These are phyloP conservation scores for Trematocara zebra DNA, from an alignment of 2,113 vertebrate species.

Conservation along the genomic window DNA sequence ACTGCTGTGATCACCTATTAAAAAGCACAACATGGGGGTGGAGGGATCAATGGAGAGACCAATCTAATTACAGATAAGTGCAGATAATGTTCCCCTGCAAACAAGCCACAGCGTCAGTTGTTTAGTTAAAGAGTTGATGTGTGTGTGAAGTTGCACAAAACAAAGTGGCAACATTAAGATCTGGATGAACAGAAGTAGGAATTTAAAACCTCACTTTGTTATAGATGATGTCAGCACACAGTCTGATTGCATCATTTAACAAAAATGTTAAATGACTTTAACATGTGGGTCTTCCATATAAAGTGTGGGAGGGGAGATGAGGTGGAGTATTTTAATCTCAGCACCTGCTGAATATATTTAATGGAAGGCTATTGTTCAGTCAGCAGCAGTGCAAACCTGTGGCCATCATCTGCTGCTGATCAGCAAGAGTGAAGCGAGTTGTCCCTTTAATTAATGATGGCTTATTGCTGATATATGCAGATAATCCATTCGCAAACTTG, in stretches of 20 bases:
- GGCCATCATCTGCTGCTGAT: background rate
- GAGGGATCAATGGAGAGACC: background rate
- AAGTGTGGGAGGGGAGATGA: background rate
- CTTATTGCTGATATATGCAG: slow-evolving; percentile 21
- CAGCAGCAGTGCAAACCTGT: background rate
- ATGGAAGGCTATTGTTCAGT: background rate
- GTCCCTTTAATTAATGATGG: slow-evolving; percentile 17
- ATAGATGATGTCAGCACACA: background rate
- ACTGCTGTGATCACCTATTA: background rate
- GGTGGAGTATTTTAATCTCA: background rate
- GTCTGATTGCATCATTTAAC: background rate
- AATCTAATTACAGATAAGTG: background rate
- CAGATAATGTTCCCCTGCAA: background rate
- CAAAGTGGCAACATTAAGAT: background rate
- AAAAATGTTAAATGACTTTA: background rate
- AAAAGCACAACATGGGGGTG: background rate
- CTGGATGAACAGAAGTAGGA: background rate
- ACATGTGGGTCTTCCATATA: background rate
- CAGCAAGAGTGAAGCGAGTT: background rate
- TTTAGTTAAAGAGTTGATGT: background rate
- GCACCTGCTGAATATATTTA: slow-evolving; percentile 34
- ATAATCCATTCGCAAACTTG: background rate
- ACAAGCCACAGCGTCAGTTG: background rate
- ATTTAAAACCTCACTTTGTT: background rate
- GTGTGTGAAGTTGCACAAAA: background rate